phyloP scores from a whole-genome alignment of 1,140 invertebrate genomes.

The Tenebrio molitor region DNA sequence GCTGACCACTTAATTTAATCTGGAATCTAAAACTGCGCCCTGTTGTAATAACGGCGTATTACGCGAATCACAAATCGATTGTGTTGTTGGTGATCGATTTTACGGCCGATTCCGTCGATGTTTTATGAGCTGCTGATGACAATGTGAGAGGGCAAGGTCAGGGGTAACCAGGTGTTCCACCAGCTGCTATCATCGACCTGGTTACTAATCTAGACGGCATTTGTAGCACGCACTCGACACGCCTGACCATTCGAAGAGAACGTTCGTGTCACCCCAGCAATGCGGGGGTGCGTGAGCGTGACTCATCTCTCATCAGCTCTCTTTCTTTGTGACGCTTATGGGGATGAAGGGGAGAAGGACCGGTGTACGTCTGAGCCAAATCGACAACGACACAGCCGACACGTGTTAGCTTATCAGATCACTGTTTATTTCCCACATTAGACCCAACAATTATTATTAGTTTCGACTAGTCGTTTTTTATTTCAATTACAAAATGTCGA shows the following conservation, averaged over 20 bases:
- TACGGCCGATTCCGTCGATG: background rate
- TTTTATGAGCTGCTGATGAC: slow-evolving; percentile 21
- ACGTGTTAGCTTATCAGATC: slow-evolving; percentile 34
- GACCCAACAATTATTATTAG: background rate
- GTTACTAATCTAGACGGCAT: slow-evolving; percentile 33
- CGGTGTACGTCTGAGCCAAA: slow-evolving; percentile 1
- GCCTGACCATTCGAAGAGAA: slow-evolving; percentile 34
- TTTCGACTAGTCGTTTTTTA: slow-evolving; percentile 2
- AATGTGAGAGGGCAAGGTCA: background rate
- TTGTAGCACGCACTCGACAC: slow-evolving; percentile 39
- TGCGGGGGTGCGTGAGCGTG: slow-evolving; percentile 44
- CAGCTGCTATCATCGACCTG: slow-evolving; percentile 16
- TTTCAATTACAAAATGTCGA: background rate
- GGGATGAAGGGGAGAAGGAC: background rate
- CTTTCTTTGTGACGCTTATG: slow-evolving; percentile 4
- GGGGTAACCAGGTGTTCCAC: slow-evolving; percentile 23
- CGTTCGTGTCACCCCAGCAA: slow-evolving; percentile 8
- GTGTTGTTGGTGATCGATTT: background rate
- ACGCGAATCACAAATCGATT: background rate
- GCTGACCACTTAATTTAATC: slow-evolving; percentile 48
- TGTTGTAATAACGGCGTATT: slow-evolving; percentile 6
- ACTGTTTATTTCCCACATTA: slow-evolving; percentile 17
- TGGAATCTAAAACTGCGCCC: slow-evolving; percentile 31
- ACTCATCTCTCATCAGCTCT: slow-evolving; percentile 33
- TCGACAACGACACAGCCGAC: slow-evolving; percentile 19